Evolutionary conservation across 2,888 invertebrate genomes (phyloP).

Genomic region (Diadromus collaris): DNA sequence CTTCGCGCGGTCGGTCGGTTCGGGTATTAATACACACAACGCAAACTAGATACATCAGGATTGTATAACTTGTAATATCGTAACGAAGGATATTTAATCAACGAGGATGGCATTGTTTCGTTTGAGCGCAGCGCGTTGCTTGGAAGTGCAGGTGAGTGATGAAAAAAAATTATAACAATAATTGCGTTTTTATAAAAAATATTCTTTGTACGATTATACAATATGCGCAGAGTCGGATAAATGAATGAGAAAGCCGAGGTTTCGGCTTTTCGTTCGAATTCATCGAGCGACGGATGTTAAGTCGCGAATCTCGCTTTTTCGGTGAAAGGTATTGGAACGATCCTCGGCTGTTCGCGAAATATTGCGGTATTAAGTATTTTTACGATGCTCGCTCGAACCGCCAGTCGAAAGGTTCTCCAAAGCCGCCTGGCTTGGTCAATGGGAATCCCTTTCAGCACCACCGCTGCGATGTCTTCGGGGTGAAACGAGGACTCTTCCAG

Average conservation of each 20-base stretch:
- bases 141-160: conserved; percentile 76
- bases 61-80: conserved; percentile 51
- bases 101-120: conserved; percentile 77
- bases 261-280: conserved; percentile 4
- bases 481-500: conserved; percentile 6
- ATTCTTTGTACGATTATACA: neutral
- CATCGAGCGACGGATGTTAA: neutral
- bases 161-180: neutral
- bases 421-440: neutral
- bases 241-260: neutral
- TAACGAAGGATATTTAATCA: conserved; percentile 48
- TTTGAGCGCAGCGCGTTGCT: conserved; percentile 76
- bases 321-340: conserved; percentile 7
- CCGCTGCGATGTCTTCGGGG: neutral
- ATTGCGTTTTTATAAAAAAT: conserved; percentile 20
- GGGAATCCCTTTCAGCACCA: conserved; percentile 10
- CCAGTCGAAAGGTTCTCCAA: neutral
- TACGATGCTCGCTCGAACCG: neutral
- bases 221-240: neutral
- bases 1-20: conserved; percentile 76
- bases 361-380: neutral
- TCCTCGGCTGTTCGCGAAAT: neutral
- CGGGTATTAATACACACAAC: conserved; percentile 59
- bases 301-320: neutral
- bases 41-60: conserved; percentile 49